These are phyloP conservation scores for Trachelus iudaicus DNA, from an alignment of 2,888 invertebrate species.

Conservation along the genomic window DNA sequence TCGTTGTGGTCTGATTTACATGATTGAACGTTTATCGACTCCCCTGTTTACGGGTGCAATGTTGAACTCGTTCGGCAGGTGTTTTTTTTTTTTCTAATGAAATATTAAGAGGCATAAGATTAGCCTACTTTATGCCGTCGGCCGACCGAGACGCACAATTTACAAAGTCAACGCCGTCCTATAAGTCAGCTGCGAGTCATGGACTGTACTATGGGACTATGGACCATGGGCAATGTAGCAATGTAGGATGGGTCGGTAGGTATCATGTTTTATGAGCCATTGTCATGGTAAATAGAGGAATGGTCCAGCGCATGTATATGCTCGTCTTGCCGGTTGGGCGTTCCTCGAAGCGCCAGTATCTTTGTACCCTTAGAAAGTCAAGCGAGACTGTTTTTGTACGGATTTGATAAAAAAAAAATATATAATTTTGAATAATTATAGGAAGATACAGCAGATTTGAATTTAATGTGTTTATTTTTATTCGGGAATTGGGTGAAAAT, in stretches of 20 bases:
- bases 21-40: neutral
- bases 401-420: neutral
- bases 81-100: neutral
- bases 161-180: neutral
- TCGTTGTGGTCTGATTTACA: neutral
- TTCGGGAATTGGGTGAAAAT: no score
- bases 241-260: conserved; percentile 22
- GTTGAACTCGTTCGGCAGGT: neutral
- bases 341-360: conserved; percentile 5
- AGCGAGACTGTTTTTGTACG: neutral
- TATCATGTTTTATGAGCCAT: conserved; percentile 43
- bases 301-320: conserved; percentile 21
- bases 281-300: conserved; percentile 41
- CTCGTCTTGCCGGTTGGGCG: neutral
- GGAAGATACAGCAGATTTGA: neutral
- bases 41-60: neutral
- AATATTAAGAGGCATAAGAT: neutral
- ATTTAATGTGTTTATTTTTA: neutral
- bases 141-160: neutral
- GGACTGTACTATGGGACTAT: conserved; percentile 1
- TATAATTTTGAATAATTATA: neutral
- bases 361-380: neutral
- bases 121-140: neutral
- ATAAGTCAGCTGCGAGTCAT: conserved; percentile 20
- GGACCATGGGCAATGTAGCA: neutral